Base-by-base conservation (phyloP, 2,113 vertebrate species). In the Pomatorhinus ruficollis region DNA sequence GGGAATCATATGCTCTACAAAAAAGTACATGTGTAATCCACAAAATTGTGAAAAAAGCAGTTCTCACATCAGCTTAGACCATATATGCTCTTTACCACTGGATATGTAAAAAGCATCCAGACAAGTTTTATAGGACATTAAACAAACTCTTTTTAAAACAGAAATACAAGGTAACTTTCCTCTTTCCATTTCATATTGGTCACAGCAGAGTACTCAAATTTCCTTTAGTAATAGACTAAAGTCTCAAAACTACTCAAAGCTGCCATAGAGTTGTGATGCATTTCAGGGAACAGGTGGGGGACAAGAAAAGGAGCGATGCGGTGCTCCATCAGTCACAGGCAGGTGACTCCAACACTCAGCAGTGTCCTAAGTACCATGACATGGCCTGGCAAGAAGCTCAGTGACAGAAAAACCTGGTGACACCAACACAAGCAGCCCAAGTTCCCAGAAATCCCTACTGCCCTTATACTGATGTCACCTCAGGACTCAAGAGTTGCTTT, bases 21-120 rank as follows among this genome's bases (percentile, higher is more conserved):
- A 50, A 3, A 45, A 10, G 27, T 12, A 63, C 5, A 30, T 0
- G 0, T 5, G 11, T 30, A 42, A 54, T 25, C 39, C 71, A 72
- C 22, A 64, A 60, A 74, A 53, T 0, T 1, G 1, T 19, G 10
- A 37, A 59, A 77, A 77, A 70, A 3, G 40, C 61, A 71, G 22
- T 28, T 93, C 47, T 81, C 27, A 0, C 45, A 47, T 15, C 64
- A 90, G 33, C 39, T 33, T 56, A 54, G 11, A 56, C 5, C 22
- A 17, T 1, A 5, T 1, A 22, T 6, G 37, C 20, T 77, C 12
- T 50, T 70, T 20, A 65, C 13, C 49, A 72, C 40, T 35, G 18
- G 28, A 83, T 42, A 61, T 2, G 2, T 39, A n/a, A 74, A 76
- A 74, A 50, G 15, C 39, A 78, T 35, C 23, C 12, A 65, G 8